Base-by-base conservation (phyloP, 2,888 invertebrate genomes). In the Elmis aenea region DNA sequence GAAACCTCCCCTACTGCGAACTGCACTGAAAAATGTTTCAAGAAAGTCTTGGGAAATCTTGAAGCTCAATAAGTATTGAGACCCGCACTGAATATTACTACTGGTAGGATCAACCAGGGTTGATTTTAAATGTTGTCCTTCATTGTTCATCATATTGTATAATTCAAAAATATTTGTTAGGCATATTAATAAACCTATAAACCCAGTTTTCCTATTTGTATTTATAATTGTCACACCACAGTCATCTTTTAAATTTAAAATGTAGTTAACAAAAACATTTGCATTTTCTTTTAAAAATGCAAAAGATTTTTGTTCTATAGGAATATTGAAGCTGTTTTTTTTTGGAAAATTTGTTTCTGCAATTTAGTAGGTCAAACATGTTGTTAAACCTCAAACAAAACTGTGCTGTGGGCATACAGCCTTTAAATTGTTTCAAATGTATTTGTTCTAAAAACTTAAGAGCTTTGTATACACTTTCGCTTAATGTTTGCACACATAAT, bases 281-380 rank as follows among this genome's bases (percentile, higher is more conserved):
- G 20, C 20, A 11, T 33, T 9, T 9, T 26, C 14, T 20, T 26
- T 24, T 26, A 33, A 20, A 20, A 10, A 18, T 14, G 11, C 26
- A 33, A 11, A 5, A 6, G 21, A 18, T 11, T 26, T 15, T 2
- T 20, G 16, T 13, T 32, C 10, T 12, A 13, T 15, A n/a, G 15
- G 21, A 20, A 29, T 14, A 41, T 36, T 12, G 26, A 28, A 10
- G 4, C 24, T 32, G 41, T 47, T 13, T 23, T 23, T n/a, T 9
- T 28, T 39, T 47, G n/a, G 38, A 33, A 36, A 33, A 47, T 13
- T 16, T 11, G 20, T 43, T 38, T 21, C 46, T 16, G 2, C 43
- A 45, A 22, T 58, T 58, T 10, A 55, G 33, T 9, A 58, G 34
- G 37, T 57, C 53, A 42, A 58, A 56, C 4, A 46, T 35, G 24